Evolutionary conservation across 2,113 vertebrate species (phyloP).

Genomic region (Oncorhynchus mykiss): DNA sequence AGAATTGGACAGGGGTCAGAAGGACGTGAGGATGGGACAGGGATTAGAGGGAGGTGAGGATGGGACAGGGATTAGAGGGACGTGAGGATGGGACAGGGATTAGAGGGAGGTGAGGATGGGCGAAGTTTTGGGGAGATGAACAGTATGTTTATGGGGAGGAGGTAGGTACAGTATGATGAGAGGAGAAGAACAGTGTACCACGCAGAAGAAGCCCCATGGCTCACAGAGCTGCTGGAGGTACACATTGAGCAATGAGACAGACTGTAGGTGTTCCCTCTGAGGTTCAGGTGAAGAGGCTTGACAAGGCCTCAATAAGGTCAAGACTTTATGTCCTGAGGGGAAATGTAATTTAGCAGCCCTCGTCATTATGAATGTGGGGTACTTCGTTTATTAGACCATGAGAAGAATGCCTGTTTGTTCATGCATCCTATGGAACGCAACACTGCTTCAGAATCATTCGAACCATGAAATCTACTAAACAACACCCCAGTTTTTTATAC

Average conservation of each 20-base stretch:
- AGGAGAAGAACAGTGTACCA: neutral
- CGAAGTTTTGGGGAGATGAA: too few species aligned
- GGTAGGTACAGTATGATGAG: too few species aligned
- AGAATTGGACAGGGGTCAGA: neutral
- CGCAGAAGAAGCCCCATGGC: neutral
- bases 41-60: neutral
- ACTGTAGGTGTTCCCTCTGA: neutral
- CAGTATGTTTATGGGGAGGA: neutral
- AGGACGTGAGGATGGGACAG: too few species aligned
- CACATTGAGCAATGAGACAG: neutral
- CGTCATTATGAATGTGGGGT: too few species aligned
- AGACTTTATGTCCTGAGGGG: neutral
- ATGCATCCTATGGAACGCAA: too few species aligned
- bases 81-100: neutral
- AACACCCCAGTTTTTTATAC: too few species aligned
- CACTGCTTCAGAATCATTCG: too few species aligned
- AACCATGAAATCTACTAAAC: too few species aligned
- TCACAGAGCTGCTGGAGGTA: neutral
- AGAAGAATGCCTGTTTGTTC: too few species aligned
- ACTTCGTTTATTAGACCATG: too few species aligned
- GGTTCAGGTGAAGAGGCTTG: neutral
- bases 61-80: too few species aligned
- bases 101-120: neutral
- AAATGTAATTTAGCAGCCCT: too few species aligned
- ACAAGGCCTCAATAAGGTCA: neutral